Percentiles rank a stretch among this genome's conserved stretches.
These are phyloP conservation scores for Octopus sinensis DNA, from an alignment of 1,140 invertebrate genomes.

Conservation along the genomic window DNA sequence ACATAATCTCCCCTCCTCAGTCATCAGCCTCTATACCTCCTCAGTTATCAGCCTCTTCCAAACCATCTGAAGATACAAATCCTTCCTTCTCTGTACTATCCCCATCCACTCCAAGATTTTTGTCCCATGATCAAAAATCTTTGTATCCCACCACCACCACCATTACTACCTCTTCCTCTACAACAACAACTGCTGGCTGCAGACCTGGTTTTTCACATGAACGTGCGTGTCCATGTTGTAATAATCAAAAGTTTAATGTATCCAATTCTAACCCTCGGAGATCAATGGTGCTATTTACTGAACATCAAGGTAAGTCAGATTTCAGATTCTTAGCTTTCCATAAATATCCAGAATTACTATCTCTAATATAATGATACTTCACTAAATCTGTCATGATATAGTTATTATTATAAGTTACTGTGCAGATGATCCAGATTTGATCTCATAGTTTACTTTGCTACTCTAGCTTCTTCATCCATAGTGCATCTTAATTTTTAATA, in stretches of 20 bases:
- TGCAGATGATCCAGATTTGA: neutral
- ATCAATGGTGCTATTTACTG: slow-evolving; percentile 28
- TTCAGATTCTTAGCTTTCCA: neutral
- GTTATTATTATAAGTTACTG: neutral
- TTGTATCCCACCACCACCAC: no score
- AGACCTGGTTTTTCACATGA: neutral
- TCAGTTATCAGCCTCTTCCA: no score
- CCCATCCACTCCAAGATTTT: no score
- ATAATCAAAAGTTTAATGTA: neutral
- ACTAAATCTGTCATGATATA: neutral
- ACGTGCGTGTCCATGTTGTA: neutral
- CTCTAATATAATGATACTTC: neutral
- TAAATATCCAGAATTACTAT: neutral
- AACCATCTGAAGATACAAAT: no score
- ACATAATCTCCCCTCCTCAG: neutral
- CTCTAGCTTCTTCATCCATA: neutral
- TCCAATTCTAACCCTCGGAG: neutral
- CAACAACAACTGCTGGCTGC: no score
- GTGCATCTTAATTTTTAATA: no score
- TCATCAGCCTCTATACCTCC: no score
- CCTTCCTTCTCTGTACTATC: no score
- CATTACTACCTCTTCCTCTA: no score
- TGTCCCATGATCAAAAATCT: no score
- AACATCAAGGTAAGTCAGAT: slow-evolving; percentile 28
- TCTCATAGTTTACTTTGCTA: neutral